phyloP scores from a whole-genome alignment of 2,888 invertebrate species.

The Melikaiella ostensackeni region DNA sequence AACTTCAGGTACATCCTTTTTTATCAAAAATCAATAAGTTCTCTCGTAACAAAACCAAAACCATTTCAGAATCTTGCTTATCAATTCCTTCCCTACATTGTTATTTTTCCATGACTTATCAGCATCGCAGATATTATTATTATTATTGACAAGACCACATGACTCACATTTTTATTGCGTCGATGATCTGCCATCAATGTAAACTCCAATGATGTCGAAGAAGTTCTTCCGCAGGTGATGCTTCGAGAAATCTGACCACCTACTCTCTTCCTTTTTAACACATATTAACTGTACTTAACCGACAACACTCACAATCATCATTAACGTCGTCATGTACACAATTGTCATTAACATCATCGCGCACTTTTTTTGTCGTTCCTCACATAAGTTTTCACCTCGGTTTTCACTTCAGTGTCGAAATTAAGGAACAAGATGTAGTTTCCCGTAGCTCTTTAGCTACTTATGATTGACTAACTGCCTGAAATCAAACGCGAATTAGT shows the following conservation, averaged over 20 bases:
- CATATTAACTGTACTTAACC: slow-evolving; percentile 42
- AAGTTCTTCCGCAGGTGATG: slow-evolving; percentile 44
- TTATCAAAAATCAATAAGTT: too few relatives aligned
- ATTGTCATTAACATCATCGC: slow-evolving; percentile 53
- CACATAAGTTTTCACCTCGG: slow-evolving; percentile 37
- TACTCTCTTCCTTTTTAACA: slow-evolving; percentile 41
- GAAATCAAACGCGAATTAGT: not conserved
- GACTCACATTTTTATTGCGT: slow-evolving; percentile 76
- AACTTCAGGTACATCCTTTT: too few relatives aligned
- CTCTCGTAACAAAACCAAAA: too few relatives aligned
- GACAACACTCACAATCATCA: slow-evolving; percentile 59
- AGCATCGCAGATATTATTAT: not conserved
- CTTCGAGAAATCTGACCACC: slow-evolving; percentile 42
- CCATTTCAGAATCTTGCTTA: not conserved
- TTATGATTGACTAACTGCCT: slow-evolving; percentile 2
- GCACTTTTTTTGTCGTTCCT: slow-evolving; percentile 38
- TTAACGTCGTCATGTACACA: slow-evolving; percentile 53
- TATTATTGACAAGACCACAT: not conserved
- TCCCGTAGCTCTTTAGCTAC: not conserved
- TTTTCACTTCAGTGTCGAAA: slow-evolving; percentile 38
- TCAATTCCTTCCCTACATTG: not conserved
- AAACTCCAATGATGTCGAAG: slow-evolving; percentile 51
- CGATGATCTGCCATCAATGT: slow-evolving; percentile 76
- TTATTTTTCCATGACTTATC: not conserved
- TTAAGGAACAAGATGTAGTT: not conserved